These are phyloP conservation scores for Eugnorisma glareosa DNA, from an alignment of 2,888 invertebrate species.

Conservation along the genomic window DNA sequence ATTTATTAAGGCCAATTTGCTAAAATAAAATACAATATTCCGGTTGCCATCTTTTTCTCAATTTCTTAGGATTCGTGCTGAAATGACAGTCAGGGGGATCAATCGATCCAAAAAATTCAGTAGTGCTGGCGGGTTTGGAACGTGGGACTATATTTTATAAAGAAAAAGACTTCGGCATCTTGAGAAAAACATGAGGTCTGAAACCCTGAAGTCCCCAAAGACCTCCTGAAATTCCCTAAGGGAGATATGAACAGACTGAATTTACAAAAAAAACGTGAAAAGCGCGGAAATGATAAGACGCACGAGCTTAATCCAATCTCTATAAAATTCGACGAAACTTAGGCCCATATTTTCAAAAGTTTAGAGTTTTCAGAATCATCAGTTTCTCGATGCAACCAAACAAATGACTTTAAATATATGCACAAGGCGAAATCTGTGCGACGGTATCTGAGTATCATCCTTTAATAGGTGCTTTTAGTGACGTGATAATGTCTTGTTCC, in stretches of 20 bases:
- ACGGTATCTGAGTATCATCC: not conserved
- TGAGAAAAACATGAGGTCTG: not conserved
- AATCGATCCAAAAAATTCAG: not conserved
- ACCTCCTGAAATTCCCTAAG: too few relatives aligned
- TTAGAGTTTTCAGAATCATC: not conserved
- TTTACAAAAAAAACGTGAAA: not conserved
- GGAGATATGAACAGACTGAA: not conserved
- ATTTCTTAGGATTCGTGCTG: too few relatives aligned
- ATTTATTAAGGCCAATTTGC: conserved; percentile 22
- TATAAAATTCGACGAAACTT: not conserved
- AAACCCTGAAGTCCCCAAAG: not conserved
- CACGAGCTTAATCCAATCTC: not conserved
- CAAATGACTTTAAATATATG: not conserved
- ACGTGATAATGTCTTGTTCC: not conserved
- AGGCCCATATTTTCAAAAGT: not conserved
- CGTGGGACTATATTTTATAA: not conserved
- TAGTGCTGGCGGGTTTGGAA: not conserved
- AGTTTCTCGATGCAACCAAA: not conserved
- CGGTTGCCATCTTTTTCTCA: not conserved
- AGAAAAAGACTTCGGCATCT: not conserved
- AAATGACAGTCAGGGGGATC: not conserved
- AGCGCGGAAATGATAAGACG: not conserved
- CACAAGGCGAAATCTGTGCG: not conserved
- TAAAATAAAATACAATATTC: conserved; percentile 11
- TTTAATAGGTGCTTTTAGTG: not conserved